phyloP scores from a whole-genome alignment of 2,113 vertebrate genomes.

The Gymnocephalus cernua region DNA sequence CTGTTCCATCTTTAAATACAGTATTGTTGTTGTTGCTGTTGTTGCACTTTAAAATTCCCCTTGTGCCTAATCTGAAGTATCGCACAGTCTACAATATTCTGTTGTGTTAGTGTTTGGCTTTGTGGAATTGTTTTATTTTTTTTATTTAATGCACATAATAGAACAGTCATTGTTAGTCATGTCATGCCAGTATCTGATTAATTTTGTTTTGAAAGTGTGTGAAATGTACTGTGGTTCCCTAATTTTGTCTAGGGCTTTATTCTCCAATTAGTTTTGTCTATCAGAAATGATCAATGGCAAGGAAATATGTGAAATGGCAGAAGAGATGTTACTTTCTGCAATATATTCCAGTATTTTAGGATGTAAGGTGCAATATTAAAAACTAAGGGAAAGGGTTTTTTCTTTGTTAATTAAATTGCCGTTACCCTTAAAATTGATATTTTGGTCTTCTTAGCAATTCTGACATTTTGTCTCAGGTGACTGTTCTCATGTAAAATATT shows the following conservation, averaged over 20 bases:
- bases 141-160: neutral
- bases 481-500: constrained; percentile 21
- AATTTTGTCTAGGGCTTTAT: neutral
- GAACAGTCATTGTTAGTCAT: neutral
- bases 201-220: neutral
- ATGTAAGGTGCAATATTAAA: constrained; percentile 22
- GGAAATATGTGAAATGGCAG: neutral
- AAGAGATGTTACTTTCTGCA: neutral
- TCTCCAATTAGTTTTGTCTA: neutral
- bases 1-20: neutral
- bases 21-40: constrained; percentile 10
- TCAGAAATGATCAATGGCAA: neutral
- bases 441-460: neutral
- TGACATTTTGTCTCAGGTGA: neutral
- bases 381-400: neutral
- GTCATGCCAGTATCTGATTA: neutral
- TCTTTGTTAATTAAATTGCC: neutral
- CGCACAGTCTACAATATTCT: neutral
- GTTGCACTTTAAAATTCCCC: constrained; percentile 38
- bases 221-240: neutral
- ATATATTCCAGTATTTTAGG: neutral
- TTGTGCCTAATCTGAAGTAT: neutral
- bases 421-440: neutral
- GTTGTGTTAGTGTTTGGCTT: neutral
- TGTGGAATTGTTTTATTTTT: neutral